Evolutionary conservation across 2,113 vertebrate species (phyloP).

Genomic region (Daboia siamensis): DNA sequence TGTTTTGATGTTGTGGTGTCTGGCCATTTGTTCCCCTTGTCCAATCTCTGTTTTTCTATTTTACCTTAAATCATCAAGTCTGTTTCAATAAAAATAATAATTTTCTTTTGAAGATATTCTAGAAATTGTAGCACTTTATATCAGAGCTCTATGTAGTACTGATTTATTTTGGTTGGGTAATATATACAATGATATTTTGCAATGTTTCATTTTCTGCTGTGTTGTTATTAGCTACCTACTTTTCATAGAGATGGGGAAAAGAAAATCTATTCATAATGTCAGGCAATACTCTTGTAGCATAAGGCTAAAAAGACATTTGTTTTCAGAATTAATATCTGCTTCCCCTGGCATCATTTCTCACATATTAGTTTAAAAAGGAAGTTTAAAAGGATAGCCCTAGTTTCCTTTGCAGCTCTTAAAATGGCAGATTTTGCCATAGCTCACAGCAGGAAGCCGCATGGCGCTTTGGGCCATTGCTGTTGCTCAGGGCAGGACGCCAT

Average conservation of each 20-base stretch:
- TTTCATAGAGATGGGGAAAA: background rate
- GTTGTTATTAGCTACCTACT: background rate
- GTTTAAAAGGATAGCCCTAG: background rate
- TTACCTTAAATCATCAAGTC: background rate
- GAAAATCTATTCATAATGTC: background rate
- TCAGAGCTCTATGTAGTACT: background rate
- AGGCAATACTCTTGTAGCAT: background rate
- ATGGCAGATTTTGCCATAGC: background rate
- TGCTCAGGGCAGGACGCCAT: too few relatives aligned
- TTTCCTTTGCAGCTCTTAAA: background rate
- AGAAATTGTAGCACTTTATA: background rate
- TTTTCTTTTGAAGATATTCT: background rate
- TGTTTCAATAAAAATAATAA: background rate
- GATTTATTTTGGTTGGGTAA: background rate
- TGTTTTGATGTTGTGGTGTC: background rate
- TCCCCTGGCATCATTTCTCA: background rate
- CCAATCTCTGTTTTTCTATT: background rate
- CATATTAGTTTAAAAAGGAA: background rate
- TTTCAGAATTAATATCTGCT: background rate
- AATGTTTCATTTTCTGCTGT: background rate
- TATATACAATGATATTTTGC: background rate
- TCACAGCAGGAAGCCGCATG: too few relatives aligned
- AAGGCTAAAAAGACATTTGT: background rate
- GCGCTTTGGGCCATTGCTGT: too few relatives aligned
- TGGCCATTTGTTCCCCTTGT: background rate